Evolutionary conservation across 1,140 invertebrate genomes (phyloP), one percentile per base, ranked within the genome.

Genomic region (Antheraea pernyi): DNA sequence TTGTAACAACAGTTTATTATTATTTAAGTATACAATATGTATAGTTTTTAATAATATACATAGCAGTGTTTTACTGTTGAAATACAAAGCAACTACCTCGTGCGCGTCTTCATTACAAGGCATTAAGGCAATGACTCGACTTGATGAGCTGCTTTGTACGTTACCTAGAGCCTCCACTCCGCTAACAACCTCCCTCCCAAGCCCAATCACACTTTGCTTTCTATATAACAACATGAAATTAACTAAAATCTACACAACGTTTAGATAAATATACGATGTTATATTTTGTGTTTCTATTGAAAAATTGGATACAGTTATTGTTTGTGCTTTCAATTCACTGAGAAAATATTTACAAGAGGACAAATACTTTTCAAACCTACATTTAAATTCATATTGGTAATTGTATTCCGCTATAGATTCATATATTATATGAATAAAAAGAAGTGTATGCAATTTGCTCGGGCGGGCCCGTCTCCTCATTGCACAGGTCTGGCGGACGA

Each of bases 61-160:
- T 53, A 13, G 9, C 7, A 53, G 13, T 13, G 46, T 36, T 30
- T 63, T 30, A 37, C 19, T 9, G 19, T n/a, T 36, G 13, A 37
- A 63, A 63, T 60, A 60, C 2, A 60, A 16, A 30, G 37, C 11
- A n/a, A 36, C 22, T n/a, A 36, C 61, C 16, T 37, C 13, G 37
- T 13, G 30, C 61, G n/a, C 16, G 37, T 30, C 61, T 63, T 63
- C 61, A 63, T 63, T 63, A 63, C 22, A 18, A 37, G 22, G 36
- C 61, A 63, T 63, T 63, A 63, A 63, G 61, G 61, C 61, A 37
- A 63, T 63, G 61, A 63, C 61, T 63, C 61, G 61, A 16, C 61
- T 63, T 63, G 61, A 63, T 63, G 61, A 63, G 61, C 61, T 30
- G 30, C 61, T 63, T 60, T 63, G 61, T 63, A 37, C 30, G 30